Base-by-base conservation (phyloP, 2,888 invertebrate genomes). In the Drosophila affinis region DNA sequence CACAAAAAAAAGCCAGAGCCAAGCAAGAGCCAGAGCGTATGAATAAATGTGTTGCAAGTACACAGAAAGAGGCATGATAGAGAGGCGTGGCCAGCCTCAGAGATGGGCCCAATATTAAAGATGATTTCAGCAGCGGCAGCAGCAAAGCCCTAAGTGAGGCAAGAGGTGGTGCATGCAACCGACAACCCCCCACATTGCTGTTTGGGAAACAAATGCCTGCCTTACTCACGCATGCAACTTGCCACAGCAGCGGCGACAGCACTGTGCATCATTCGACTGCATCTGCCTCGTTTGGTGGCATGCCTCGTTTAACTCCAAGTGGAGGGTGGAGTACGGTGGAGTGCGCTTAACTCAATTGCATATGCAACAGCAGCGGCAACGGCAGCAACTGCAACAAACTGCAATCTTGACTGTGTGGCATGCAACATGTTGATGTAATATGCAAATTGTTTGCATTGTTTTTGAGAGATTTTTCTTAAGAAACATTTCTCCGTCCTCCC, bases 341-440 rank as follows among this genome's bases (percentile, higher is more conserved):
- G 9, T 51, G 77, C 76, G 82, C 79, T 78, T 81, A 79, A 76
- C 79, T 84, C 77, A 83, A 86, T 85, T 81, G 86, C 76, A 77
- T 76, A 73, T 81, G 84, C 84, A 86, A 76, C 80, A 86, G 79
- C 76, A 77, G 65, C 69, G 67, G 79, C 81, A 79, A 65, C 69
- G 67, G 79, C 81, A 79, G 63, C 60, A 56, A 55, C 48, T 53
- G n/a, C 58, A 73, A 68, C 55, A 62, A 72, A 57, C 71, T 59
- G 52, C 63, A 67, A 67, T 67, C 65, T 60, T 69, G 57, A 55
- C 72, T 63, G 72, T 63, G 62, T 60, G 59, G 67, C 84, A 84
- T 84, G 85, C 87, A 85, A 86, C 85, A 87, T 85, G 85, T 87
- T 86, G 85, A 85, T 87, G 85, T 85, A 87, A 85, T 87, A 86